Conservation (phyloP, 2,888 invertebrate genomes). For the Ectropis crepuscularia region DNA sequence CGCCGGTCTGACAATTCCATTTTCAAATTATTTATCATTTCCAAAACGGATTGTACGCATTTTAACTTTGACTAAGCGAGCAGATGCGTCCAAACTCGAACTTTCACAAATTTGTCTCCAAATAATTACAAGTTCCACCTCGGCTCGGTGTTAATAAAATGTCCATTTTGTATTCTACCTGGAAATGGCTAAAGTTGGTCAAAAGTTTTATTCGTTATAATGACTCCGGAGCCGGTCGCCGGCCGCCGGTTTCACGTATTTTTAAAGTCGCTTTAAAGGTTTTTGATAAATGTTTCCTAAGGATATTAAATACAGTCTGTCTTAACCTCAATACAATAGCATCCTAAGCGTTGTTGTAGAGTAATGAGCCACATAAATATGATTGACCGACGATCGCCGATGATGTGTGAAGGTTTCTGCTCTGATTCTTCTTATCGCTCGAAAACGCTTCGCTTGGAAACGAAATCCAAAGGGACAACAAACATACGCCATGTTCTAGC, state of each 20-base stretch:
- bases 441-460: too few relatives aligned
- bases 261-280: neutral
- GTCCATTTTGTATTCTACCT: constrained; percentile 39
- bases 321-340: too few relatives aligned
- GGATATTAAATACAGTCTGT: too few relatives aligned
- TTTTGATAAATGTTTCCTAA: neutral
- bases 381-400: too few relatives aligned
- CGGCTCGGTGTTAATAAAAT: constrained; percentile 48
- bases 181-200: constrained; percentile 33
- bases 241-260: constrained; percentile 4
- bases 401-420: too few relatives aligned
- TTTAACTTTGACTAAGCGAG: constrained; percentile 51
- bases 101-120: constrained; percentile 65
- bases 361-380: too few relatives aligned
- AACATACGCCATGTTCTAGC: too few relatives aligned
- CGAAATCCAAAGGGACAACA: too few relatives aligned
- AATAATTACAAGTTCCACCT: constrained; percentile 64
- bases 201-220: constrained; percentile 30
- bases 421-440: too few relatives aligned
- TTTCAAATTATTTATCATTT: neutral
- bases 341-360: too few relatives aligned
- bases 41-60: constrained; percentile 36
- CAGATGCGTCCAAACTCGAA: constrained; percentile 57
- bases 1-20: too few relatives aligned
- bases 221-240: constrained; percentile 28